phyloP scores from a whole-genome alignment of 1,140 invertebrate species.

The Tenebrio molitor region DNA sequence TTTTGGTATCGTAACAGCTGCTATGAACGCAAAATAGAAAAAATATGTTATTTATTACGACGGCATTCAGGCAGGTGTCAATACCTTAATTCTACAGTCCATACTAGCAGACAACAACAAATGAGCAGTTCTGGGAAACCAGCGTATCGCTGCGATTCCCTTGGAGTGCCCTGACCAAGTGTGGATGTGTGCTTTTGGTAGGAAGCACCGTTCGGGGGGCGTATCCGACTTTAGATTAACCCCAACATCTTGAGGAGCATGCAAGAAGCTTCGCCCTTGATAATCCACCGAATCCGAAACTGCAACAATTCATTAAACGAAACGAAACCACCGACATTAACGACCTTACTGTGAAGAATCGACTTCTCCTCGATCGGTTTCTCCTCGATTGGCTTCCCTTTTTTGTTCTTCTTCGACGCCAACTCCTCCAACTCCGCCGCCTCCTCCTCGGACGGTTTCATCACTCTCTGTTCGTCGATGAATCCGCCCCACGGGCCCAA shows the following conservation, averaged over 20 bases:
- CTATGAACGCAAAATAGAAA: no score
- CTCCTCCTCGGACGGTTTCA: constrained; percentile 93
- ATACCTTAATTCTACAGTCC: constrained; percentile 95
- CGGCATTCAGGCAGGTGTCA: not conserved
- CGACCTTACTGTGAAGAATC: constrained; percentile 94
- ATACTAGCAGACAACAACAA: constrained; percentile 95
- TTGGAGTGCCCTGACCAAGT: constrained; percentile 98
- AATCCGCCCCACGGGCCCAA: constrained; percentile 98
- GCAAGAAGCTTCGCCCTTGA: constrained; percentile 95
- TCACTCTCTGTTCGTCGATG: constrained; percentile 89
- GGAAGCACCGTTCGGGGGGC: constrained; percentile 95
- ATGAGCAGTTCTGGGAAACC: constrained; percentile 96
- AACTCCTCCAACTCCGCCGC: constrained; percentile 94
- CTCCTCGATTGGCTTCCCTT: constrained; percentile 87
- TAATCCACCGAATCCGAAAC: constrained; percentile 97
- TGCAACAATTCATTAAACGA: constrained; percentile 66
- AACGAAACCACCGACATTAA: constrained; percentile 54
- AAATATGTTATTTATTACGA: no score
- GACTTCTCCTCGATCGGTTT: constrained; percentile 96
- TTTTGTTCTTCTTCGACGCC: constrained; percentile 91
- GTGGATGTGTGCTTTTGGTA: constrained; percentile 97
- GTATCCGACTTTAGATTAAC: constrained; percentile 94
- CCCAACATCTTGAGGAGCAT: constrained; percentile 95
- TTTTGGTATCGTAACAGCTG: no score
- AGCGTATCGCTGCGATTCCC: constrained; percentile 95